phyloP scores from a whole-genome alignment of 2,888 invertebrate species.

The Alentia gelatinosa region DNA sequence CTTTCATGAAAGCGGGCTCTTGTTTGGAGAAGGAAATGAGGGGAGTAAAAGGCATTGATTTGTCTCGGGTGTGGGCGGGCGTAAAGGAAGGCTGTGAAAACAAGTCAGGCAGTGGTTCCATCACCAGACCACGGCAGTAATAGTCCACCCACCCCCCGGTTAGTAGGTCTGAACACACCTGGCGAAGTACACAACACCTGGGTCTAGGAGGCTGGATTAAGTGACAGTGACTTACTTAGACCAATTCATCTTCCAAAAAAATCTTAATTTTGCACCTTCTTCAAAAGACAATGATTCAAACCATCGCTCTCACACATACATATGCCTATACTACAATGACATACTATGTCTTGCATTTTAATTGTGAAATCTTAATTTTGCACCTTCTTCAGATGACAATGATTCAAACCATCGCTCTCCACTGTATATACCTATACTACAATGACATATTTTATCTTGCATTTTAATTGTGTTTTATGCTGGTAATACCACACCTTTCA shows the following conservation, averaged over 20 bases:
- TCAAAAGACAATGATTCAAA: not conserved
- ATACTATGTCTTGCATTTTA: no score
- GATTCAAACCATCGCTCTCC: not conserved
- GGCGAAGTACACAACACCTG: not conserved
- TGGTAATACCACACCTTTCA: no score
- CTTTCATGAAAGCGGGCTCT: not conserved
- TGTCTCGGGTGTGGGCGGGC: not conserved
- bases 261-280: not conserved
- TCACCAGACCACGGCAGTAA: not conserved
- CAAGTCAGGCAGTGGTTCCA: not conserved
- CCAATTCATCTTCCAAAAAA: no score
- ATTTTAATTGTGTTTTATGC: no score
- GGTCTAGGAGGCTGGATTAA: no score
- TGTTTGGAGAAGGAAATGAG: conserved; percentile 13
- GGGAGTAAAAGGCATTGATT: not conserved
- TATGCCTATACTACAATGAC: not conserved
- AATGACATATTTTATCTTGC: no score
- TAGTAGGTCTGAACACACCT: conserved; percentile 19
- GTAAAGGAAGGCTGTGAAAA: not conserved
- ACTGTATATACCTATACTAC: not conserved
- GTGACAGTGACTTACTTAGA: no score
- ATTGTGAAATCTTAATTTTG: not conserved
- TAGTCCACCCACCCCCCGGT: not conserved
- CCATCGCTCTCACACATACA: not conserved
- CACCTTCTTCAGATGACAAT: not conserved